Conservation (phyloP, 2,113 vertebrate species). For the Saccopteryx bilineata region DNA sequence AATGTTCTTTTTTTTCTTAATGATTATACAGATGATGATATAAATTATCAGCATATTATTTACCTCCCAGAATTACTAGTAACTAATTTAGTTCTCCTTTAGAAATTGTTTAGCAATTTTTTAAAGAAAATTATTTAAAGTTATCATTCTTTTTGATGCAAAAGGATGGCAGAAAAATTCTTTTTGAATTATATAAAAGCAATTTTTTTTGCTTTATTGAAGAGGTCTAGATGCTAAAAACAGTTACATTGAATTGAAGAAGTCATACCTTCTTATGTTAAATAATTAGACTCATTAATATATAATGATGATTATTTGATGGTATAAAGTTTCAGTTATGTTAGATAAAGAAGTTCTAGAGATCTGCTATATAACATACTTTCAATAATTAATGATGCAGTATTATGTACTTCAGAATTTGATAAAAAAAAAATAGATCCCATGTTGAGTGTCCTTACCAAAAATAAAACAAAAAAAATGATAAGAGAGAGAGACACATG, state of each 20-base stretch:
- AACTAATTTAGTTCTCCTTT: background rate
- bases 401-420: background rate
- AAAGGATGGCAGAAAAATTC: background rate
- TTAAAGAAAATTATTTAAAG: background rate
- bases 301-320: background rate
- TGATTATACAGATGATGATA: background rate
- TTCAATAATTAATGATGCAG: background rate
- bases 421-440: background rate
- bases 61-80: background rate
- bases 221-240: background rate
- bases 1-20: background rate
- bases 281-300: background rate
- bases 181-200: background rate
- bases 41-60: background rate
- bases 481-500: background rate
- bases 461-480: background rate
- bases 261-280: background rate
- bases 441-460: background rate
- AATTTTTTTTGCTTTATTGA: background rate
- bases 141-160: background rate
- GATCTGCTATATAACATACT: background rate
- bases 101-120: background rate
- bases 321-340: background rate
- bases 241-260: background rate
- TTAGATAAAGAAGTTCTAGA: background rate